phyloP scores from a whole-genome alignment of 1,140 invertebrate genomes.

The Plodia interpunctella region DNA sequence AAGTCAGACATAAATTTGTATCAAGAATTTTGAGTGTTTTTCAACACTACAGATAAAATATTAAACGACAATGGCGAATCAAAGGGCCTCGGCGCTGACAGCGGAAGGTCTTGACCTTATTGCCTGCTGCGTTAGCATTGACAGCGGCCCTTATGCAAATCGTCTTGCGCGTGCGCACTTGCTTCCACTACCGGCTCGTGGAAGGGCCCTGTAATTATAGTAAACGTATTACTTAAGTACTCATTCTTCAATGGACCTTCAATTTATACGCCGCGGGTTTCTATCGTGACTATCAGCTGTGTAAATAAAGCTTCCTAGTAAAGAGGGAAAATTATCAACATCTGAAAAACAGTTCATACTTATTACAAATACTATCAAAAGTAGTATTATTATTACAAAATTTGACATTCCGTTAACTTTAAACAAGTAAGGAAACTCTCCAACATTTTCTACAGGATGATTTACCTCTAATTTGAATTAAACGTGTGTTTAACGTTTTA shows the following conservation, averaged over 20 bases:
- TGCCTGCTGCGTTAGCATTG: conserved; percentile 40
- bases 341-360: too few relatives aligned
- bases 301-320: conserved; percentile 30
- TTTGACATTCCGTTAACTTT: too few relatives aligned
- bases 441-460: too few relatives aligned
- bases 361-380: too few relatives aligned
- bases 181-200: conserved; percentile 22
- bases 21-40: background rate
- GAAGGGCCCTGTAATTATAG: conserved; percentile 9
- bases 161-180: conserved; percentile 26
- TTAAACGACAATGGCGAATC: conserved; percentile 46
- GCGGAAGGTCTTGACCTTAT: conserved; percentile 55
- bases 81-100: conserved; percentile 48
- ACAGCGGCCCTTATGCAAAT: conserved; percentile 60
- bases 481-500: too few relatives aligned
- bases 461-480: too few relatives aligned
- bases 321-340: too few relatives aligned
- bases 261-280: conserved; percentile 23
- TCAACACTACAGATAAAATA: background rate
- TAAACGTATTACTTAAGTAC: conserved; percentile 22
- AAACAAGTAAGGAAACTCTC: too few relatives aligned
- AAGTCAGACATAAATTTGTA: too few relatives aligned
- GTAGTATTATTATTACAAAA: too few relatives aligned
- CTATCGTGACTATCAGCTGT: conserved; percentile 29
- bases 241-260: conserved; percentile 24